Evolutionary conservation across 2,797 vertebrate genomes (phyloP).

Genomic region (Glyptemys insculpta): DNA sequence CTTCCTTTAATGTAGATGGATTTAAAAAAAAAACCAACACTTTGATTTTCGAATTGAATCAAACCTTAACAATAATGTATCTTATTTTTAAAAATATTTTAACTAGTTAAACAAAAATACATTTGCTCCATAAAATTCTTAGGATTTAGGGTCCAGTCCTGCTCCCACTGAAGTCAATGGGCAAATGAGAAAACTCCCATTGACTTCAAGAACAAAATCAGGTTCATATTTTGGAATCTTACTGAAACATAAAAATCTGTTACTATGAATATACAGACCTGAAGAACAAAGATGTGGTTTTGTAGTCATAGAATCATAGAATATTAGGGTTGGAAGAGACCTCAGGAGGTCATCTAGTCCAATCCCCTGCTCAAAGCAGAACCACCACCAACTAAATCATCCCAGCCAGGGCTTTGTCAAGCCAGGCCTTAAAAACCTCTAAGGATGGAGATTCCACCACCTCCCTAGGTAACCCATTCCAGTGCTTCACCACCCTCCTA

Average conservation of each 20-base stretch:
- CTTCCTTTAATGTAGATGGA: background rate
- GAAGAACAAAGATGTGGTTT: background rate
- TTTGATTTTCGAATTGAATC: background rate
- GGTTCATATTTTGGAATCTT: background rate
- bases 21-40: background rate
- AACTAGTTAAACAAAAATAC: background rate
- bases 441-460: no score
- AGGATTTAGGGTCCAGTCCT: background rate
- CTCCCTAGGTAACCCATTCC: no score
- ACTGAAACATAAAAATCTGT: background rate
- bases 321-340: no score
- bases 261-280: background rate
- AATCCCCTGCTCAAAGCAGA: no score
- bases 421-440: no score
- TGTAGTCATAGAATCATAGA: background rate
- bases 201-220: background rate
- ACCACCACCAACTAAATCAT: no score
- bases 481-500: no score
- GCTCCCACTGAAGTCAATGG: background rate
- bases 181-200: background rate
- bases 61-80: background rate
- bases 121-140: background rate
- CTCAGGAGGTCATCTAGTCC: no score
- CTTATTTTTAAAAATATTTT: background rate
- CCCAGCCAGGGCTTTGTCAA: no score